Conservation (phyloP, 2,888 invertebrate species). For the Himalopsyche anomala region DNA sequence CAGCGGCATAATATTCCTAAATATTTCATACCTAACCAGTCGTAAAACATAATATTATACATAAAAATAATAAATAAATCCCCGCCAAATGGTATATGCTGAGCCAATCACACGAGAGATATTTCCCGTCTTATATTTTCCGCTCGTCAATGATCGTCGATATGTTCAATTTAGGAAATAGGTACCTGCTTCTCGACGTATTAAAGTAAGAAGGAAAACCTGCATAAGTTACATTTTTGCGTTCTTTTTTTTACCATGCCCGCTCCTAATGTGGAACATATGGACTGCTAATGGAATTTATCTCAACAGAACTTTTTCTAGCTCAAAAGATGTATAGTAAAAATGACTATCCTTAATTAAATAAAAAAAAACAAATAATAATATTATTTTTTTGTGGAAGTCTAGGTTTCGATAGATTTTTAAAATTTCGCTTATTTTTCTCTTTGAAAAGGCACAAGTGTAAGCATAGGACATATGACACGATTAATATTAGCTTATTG, state of each 20-base stretch:
- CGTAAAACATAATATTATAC: conserved; percentile 9
- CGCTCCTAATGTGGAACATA: no score
- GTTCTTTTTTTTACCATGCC: not conserved
- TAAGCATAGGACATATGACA: no score
- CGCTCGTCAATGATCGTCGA: conserved; percentile 5
- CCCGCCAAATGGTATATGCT: conserved; percentile 1
- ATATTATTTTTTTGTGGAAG: no score
- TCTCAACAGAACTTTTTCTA: no score
- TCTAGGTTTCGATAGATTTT: no score
- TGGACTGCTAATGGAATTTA: no score
- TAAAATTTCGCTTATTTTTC: no score
- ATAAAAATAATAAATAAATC: conserved; percentile 32
- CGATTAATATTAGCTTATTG: no score
- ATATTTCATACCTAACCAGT: not conserved
- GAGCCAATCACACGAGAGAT: conserved; percentile 4
- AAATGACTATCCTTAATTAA: no score
- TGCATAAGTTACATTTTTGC: not conserved
- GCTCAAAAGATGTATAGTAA: no score
- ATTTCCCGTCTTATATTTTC: not conserved
- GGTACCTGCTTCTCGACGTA: not conserved
- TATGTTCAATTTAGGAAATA: not conserved
- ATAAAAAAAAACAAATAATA: no score
- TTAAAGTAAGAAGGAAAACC: not conserved
- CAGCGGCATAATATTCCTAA: not conserved
- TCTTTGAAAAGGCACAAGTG: no score